Base-by-base conservation (phyloP, 2,113 vertebrate genomes). In the Theristicus caerulescens region DNA sequence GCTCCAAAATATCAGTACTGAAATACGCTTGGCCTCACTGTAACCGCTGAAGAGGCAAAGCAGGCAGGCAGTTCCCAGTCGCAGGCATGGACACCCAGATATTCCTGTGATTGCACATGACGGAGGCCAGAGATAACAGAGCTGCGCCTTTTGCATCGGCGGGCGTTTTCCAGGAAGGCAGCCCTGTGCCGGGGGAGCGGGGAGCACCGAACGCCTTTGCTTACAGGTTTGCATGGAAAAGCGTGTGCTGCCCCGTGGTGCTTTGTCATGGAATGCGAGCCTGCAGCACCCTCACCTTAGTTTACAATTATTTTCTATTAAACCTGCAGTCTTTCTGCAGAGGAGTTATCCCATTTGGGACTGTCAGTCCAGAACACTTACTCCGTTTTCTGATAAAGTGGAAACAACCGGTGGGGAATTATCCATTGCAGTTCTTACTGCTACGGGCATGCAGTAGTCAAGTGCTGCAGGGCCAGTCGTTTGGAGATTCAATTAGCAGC, bases 1-100 rank as follows among this genome's bases (percentile, higher is more conserved):
- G 61, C 76, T 67, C 69, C 61, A 61, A 77, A 87, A n/a, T 38
- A 44, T 2, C 40, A 5, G 11, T 14, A 16, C 34, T 64, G 36
- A 55, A 73, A 71, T 25, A 26, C 0, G 0, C 57, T 70, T 40
- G 65, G n/a, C 31, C 65, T 67, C 11, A 3, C 34, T 40, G 38
- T 46, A 79, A 22, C 26, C 15, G 13, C 42, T 79, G 31, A 13
- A 54, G 69, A 66, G 61, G n/a, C 32, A 67, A 55, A 38, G 74
- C 42, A 38, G n/a, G 52, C 38, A 52, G 72, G 65, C 49, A 25
- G 36, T 64, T 81, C 26, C 42, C 59, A 19, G 29, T 26, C 19
- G 15, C 20, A 57, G 55, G 52, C 6, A 5, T 1, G 0, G n/a
- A 54, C 51, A 47, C 66, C 6, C 5, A 1, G 18, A 9, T 51